Conservation (phyloP, 2,113 vertebrate genomes). For the Sylvia atricapilla region DNA sequence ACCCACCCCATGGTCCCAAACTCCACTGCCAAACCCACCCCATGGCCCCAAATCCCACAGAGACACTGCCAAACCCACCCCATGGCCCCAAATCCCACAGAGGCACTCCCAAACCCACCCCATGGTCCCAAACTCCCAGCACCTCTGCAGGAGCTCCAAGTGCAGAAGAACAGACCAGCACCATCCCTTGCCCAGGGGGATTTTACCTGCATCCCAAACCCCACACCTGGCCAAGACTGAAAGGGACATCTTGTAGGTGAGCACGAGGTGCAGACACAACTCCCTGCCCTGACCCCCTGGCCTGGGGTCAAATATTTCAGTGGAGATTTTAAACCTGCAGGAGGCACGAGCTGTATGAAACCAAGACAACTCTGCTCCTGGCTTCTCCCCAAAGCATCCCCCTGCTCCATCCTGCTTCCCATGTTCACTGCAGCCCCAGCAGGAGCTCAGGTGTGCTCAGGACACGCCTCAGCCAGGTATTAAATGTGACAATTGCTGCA, state of each 20-base stretch:
- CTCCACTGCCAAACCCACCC: neutral
- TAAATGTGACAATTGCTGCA: fast-evolving
- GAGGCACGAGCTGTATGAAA: neutral
- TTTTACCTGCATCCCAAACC: neutral
- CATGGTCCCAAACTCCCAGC: neutral
- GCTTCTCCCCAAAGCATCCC: neutral
- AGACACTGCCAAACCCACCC: too few species aligned
- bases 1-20: neutral
- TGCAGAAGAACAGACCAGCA: neutral
- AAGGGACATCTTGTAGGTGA: neutral
- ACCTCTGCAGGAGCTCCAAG: neutral
- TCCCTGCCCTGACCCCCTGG: neutral
- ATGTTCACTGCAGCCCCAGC: fast-evolving
- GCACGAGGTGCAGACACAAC: neutral
- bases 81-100: too few species aligned
- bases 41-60: too few species aligned
- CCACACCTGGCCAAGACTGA: neutral
- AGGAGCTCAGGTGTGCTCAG: neutral
- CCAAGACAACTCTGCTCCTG: neutral
- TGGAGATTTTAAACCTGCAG: neutral
- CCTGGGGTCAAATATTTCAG: neutral
- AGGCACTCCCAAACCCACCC: neutral
- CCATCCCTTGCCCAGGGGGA: fast-evolving
- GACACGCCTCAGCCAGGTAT: fast-evolving
- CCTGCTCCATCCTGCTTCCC: fast-evolving